Evolutionary conservation across 2,797 vertebrate species (phyloP).

Genomic region (Ataeniobius toweri): DNA sequence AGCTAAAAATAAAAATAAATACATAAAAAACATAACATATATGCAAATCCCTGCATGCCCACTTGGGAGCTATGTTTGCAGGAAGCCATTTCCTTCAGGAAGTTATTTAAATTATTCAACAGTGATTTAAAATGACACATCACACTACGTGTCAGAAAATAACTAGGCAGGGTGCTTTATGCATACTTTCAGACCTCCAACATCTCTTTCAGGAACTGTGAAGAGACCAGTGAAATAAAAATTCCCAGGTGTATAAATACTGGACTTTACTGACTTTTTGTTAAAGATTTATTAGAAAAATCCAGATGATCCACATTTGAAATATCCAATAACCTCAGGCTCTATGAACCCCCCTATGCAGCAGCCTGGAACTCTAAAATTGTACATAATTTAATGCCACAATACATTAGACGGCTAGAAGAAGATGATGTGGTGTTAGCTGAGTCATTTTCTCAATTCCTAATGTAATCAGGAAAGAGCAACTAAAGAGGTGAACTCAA

Average conservation of each 20-base stretch:
- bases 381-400: background rate
- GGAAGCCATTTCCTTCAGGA: slow-evolving; percentile 1
- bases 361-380: background rate
- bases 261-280: background rate
- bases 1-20: slow-evolving; percentile 21
- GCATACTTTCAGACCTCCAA: background rate
- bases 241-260: background rate
- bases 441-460: background rate
- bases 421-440: background rate
- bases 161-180: background rate
- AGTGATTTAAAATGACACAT: slow-evolving; percentile 1
- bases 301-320: background rate
- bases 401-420: background rate
- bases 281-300: background rate
- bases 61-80: background rate
- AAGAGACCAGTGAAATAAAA: background rate
- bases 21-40: background rate
- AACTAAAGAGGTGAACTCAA: background rate
- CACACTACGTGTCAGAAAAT: background rate
- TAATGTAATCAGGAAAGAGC: background rate
- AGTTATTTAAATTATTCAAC: slow-evolving; percentile 15
- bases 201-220: background rate
- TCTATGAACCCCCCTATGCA: background rate
- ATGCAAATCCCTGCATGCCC: slow-evolving; percentile 1
- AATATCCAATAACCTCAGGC: background rate